Percentiles rank a stretch among this genome's conserved stretches.
Evolutionary conservation across 1,140 invertebrate genomes (phyloP).

Genomic region (Physella acuta): DNA sequence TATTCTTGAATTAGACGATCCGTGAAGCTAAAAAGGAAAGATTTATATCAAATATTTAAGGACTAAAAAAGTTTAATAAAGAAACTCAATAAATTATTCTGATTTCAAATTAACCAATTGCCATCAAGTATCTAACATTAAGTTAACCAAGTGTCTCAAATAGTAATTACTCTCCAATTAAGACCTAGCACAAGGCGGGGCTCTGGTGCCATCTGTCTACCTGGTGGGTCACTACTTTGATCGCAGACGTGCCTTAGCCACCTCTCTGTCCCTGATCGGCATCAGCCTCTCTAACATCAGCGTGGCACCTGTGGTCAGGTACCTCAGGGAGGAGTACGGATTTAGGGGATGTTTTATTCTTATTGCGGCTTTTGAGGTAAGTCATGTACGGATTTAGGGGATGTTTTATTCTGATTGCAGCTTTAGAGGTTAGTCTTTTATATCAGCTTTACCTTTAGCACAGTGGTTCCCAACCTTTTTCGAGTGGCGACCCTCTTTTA

Average conservation of each 20-base stretch:
- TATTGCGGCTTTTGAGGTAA: slow-evolving; percentile 6
- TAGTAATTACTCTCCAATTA: too few species aligned
- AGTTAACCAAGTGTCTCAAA: too few species aligned
- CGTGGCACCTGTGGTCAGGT: not conserved
- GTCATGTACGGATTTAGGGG: slow-evolving; percentile 6
- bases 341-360: slow-evolving; percentile 5
- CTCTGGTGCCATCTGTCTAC: not conserved
- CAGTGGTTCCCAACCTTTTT: too few species aligned
- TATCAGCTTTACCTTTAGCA: too few species aligned
- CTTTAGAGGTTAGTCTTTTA: slow-evolving; percentile 7
- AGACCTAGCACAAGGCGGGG: not conserved
- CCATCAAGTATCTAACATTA: too few species aligned
- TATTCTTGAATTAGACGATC: too few species aligned
- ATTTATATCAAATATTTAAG: too few species aligned
- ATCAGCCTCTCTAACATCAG: not conserved
- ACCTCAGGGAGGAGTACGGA: slow-evolving; percentile 8
- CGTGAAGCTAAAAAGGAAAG: too few species aligned
- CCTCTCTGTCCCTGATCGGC: not conserved
- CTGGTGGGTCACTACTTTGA: slow-evolving; percentile 2
- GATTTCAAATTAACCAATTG: too few species aligned
- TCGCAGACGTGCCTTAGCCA: slow-evolving; percentile 8
- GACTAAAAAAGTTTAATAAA: too few species aligned
- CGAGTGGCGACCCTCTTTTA: too few species aligned
- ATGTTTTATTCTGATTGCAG: not conserved
- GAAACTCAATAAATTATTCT: too few species aligned